Conservation (phyloP, 2,113 vertebrate species). For the Panthera leo region DNA sequence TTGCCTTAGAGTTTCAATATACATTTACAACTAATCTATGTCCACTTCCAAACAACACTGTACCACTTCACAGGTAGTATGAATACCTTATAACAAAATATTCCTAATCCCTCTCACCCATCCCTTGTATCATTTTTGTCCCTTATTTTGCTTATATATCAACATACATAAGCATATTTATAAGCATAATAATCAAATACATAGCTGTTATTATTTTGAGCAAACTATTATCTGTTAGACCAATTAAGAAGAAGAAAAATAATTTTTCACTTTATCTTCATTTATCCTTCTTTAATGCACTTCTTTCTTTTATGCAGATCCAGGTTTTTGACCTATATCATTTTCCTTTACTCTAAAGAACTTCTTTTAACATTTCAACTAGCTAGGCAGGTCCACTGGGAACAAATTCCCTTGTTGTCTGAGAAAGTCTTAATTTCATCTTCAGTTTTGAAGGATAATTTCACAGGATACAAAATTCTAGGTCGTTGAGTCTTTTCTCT, state of each 20-base stretch:
- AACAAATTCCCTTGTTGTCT: background rate
- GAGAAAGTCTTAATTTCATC: background rate
- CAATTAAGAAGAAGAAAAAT: background rate
- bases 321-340: background rate
- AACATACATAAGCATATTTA: background rate
- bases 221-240: background rate
- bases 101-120: background rate
- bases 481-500: background rate
- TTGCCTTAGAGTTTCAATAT: background rate
- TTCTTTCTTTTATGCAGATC: background rate
- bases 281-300: background rate
- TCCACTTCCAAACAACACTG: background rate
- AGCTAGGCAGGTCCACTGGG: background rate
- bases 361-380: background rate
- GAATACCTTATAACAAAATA: background rate
- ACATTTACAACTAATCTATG: background rate
- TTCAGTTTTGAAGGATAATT: background rate
- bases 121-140: background rate
- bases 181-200: background rate
- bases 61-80: background rate
- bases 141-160: background rate
- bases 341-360: background rate
- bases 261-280: background rate
- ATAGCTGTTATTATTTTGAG: background rate
- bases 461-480: background rate